Conservation (phyloP, 2,797 vertebrate species). For the Syngnathus acus region DNA sequence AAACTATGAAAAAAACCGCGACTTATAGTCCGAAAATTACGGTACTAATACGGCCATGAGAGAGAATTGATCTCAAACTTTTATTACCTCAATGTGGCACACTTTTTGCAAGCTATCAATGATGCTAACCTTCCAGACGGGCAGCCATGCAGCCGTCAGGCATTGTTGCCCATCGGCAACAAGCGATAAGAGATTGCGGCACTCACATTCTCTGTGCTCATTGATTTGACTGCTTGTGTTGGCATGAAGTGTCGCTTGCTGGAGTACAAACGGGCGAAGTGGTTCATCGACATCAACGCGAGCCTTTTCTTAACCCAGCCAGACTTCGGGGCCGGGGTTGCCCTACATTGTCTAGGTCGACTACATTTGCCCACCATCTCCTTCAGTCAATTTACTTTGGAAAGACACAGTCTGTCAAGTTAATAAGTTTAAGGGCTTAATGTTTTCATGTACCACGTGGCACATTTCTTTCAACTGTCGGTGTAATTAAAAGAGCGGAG, state of each 20-base stretch:
- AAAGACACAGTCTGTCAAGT: conserved; percentile 12
- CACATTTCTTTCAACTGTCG: conserved; percentile 11
- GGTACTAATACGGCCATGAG: neutral
- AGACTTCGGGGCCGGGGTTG: conserved; percentile 31
- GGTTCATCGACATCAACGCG: conserved; percentile 40
- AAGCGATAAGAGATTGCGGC: conserved; percentile 18
- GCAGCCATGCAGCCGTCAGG: conserved; percentile 24
- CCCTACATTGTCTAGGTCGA: conserved; percentile 34
- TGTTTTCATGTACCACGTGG: conserved; percentile 4
- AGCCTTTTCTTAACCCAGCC: conserved; percentile 26
- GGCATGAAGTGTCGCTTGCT: conserved; percentile 18
- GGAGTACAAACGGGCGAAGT: conserved; percentile 33
- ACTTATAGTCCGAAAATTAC: no score
- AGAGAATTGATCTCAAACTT: neutral
- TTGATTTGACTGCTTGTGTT: conserved; percentile 47
- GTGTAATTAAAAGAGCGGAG: conserved; percentile 11
- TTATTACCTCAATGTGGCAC: neutral
- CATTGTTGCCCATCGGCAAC: conserved; percentile 28
- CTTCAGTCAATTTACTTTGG: neutral
- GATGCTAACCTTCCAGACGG: conserved; percentile 20
- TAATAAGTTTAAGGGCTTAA: conserved; percentile 2
- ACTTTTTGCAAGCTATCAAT: conserved; percentile 17
- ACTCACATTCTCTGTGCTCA: conserved; percentile 36
- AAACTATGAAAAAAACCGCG: no score
- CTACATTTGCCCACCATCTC: neutral